phyloP scores from a whole-genome alignment of 2,888 invertebrate species.

The Mechanitis mazaeus region DNA sequence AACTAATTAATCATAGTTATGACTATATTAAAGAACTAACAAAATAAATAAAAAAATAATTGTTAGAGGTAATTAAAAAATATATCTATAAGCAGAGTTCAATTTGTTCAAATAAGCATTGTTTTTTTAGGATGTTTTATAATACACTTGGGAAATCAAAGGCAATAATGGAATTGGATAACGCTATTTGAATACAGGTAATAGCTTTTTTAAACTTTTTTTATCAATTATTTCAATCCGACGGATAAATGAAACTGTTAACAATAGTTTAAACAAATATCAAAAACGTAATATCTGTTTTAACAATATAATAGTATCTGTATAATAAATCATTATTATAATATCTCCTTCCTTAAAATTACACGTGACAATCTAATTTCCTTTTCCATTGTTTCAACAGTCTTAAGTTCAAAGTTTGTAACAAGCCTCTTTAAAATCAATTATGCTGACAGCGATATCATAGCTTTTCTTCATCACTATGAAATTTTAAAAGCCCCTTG shows the following conservation, averaged over 20 bases:
- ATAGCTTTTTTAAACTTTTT: neutral
- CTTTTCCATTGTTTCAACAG: neutral
- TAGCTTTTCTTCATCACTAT: conserved; percentile 9
- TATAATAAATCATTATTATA: neutral
- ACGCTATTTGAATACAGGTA: no score
- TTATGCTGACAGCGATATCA: conserved; percentile 13
- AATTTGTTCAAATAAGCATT: neutral
- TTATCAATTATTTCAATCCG: neutral
- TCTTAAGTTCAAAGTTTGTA: conserved; percentile 6
- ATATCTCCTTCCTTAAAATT: neutral
- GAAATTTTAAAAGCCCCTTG: conserved; percentile 16
- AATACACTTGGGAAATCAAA: conserved; percentile 17
- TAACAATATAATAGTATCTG: neutral
- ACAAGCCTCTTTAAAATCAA: conserved; percentile 14
- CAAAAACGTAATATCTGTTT: neutral
- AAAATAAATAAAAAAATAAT: no score
- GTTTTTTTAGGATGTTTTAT: conserved; percentile 4
- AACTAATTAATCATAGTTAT: no score
- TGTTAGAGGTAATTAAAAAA: no score
- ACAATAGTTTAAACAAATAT: neutral
- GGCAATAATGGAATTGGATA: neutral
- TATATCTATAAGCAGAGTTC: no score
- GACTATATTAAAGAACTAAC: no score
- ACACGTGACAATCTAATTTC: neutral
- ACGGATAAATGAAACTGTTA: no score